Evolutionary conservation across 1,140 invertebrate genomes (phyloP), one percentile per base, ranked within the genome.

Genomic region (Acyrthosiphon pisum): DNA sequence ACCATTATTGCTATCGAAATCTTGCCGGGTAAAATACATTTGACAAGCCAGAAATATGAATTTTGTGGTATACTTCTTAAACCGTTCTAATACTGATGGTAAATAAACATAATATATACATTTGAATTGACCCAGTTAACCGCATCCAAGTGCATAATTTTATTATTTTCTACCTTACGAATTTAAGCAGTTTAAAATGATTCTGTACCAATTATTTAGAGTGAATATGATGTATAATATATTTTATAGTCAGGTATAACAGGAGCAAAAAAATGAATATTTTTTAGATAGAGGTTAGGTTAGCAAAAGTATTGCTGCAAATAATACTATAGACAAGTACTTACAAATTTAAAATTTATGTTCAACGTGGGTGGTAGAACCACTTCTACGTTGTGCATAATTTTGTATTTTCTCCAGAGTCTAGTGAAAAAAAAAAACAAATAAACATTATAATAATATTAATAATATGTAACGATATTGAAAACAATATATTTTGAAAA

Each of bases 281-380:
- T 68, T 6, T 68, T 68, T 68, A 30, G 26, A 68, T 6, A 68
- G 11, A n/a, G 14, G 50, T 22, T 68, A n/a, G 1, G 11, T n/a
- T 76, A n/a, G 20, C 30, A 11, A n/a, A 18, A 76, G n/a, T 76
- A n/a, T 76, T 14, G 14, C 3, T 2, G 4, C 60, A n/a, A 9
- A 76, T n/a, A 76, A 76, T 76, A 76, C 20, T 35, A 76, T 76
- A 76, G 60, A 76, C 11, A 76, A 76, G 48, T 50, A 84, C 91
- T 93, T 56, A 93, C 91, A 50, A 86, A 84, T n/a, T 93, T 83
- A 23, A 81, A 83, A 30, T 83, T 93, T 22, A 83, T 84, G 26
- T 93, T 93, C 23, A 97, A 94, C 91, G 96, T 96, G 26, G 96
- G 95, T 68, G 96, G 96, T 76, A 96, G 94, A 94, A 96, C 96